Evolutionary conservation across 2,113 vertebrate species (phyloP).

Genomic region (Eublepharis macularius): DNA sequence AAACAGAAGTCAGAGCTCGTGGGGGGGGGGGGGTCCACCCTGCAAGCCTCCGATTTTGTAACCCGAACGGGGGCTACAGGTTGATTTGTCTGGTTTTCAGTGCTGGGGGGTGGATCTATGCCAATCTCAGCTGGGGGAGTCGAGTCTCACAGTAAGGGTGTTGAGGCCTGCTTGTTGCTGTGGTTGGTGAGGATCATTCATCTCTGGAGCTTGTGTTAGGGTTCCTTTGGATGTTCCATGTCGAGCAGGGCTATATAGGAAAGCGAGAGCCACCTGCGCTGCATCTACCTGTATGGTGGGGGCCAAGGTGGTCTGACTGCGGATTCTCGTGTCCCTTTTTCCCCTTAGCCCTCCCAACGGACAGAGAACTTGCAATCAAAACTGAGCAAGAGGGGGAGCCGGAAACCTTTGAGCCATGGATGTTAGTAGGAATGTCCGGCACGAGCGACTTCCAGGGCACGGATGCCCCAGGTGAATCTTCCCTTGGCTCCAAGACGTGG

Average conservation of each 20-base stretch:
- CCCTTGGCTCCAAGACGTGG: background rate
- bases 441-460: slow-evolving; percentile 30
- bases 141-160: background rate
- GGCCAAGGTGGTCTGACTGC: too few species aligned
- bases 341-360: background rate
- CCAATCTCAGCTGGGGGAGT: too few species aligned
- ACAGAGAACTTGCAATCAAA: background rate
- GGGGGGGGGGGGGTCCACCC: background rate
- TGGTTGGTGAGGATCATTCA: background rate
- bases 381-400: background rate
- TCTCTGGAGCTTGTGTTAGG: too few species aligned
- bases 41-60: background rate
- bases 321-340: background rate
- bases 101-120: background rate
- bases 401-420: background rate
- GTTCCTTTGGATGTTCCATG: background rate
- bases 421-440: slow-evolving; percentile 20
- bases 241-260: background rate
- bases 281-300: background rate
- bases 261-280: too few species aligned
- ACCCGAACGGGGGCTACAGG: background rate
- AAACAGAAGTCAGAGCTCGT: too few species aligned
- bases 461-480: slow-evolving; percentile 30
- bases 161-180: background rate
- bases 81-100: too few species aligned